phyloP scores from a whole-genome alignment of 2,113 vertebrate genomes.

The Ptilonorhynchus violaceus region DNA sequence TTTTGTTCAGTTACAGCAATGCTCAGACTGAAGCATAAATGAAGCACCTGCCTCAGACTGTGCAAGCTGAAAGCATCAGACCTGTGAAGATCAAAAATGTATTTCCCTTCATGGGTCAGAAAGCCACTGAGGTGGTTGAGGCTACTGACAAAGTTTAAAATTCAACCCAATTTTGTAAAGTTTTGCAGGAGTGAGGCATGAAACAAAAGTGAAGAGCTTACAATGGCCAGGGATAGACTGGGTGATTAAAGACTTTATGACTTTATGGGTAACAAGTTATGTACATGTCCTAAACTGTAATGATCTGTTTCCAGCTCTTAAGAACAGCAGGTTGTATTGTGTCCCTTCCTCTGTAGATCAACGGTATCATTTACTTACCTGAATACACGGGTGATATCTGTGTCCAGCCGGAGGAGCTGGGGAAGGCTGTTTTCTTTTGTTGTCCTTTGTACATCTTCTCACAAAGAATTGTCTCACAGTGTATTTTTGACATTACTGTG shows the following conservation, averaged over 20 bases:
- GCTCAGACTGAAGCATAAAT: neutral
- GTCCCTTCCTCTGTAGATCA: neutral
- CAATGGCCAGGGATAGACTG: neutral
- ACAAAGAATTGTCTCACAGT: neutral
- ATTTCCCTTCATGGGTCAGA: neutral
- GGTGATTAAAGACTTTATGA: neutral
- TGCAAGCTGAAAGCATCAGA: neutral
- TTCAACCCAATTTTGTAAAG: neutral
- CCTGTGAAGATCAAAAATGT: neutral
- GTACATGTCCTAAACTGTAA: neutral
- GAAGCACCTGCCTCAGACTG: neutral
- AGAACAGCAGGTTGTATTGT: neutral
- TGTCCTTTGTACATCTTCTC: neutral
- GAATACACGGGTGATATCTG: neutral
- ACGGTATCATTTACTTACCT: neutral
- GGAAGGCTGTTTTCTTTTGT: neutral
- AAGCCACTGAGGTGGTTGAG: neutral
- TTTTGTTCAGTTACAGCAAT: neutral
- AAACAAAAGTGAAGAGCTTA: neutral
- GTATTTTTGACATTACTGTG: neutral
- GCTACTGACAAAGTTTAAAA: neutral
- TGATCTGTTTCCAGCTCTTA: neutral
- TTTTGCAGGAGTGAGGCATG: neutral
- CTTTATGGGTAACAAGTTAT: neutral
- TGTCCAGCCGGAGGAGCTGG: neutral